Evolutionary conservation across 1,140 invertebrate species (phyloP).

Genomic region (Melitaea cinxia): DNA sequence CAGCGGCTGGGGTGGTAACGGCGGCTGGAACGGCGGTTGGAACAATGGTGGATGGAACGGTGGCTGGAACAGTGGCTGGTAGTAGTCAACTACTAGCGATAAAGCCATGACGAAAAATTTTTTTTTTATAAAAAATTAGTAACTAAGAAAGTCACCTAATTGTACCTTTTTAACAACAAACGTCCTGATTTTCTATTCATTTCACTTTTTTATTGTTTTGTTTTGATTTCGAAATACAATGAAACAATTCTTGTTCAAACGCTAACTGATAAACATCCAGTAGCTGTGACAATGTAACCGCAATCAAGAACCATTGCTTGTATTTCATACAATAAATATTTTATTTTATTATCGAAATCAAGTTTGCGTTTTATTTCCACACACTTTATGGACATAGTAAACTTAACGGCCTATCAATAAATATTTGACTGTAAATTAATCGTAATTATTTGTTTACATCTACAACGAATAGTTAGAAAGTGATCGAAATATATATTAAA

Average conservation of each 20-base stretch:
- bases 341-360: conserved; percentile 7
- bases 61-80: conserved; percentile 9
- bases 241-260: not conserved
- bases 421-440: too few species aligned
- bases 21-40: conserved; percentile 39
- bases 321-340: conserved; percentile 13
- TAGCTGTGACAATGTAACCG: conserved; percentile 20
- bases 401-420: too few species aligned
- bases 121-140: not conserved
- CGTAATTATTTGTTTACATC: too few species aligned
- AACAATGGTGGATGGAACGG: not conserved
- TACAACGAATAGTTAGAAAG: too few species aligned
- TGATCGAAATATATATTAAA: too few species aligned
- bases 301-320: too few species aligned
- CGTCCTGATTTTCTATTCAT: not conserved
- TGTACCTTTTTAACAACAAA: not conserved
- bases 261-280: not conserved
- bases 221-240: not conserved
- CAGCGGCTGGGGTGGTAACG: conserved; percentile 11
- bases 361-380: not conserved
- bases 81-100: not conserved
- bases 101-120: not conserved
- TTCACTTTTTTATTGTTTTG: not conserved
- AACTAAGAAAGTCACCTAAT: not conserved
- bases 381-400: not conserved